A percentile compares a stretch with the other conserved stretches of the same genome.
These are phyloP conservation scores for Stegastes partitus DNA, from an alignment of 2,113 vertebrate species.

Conservation along the genomic window DNA sequence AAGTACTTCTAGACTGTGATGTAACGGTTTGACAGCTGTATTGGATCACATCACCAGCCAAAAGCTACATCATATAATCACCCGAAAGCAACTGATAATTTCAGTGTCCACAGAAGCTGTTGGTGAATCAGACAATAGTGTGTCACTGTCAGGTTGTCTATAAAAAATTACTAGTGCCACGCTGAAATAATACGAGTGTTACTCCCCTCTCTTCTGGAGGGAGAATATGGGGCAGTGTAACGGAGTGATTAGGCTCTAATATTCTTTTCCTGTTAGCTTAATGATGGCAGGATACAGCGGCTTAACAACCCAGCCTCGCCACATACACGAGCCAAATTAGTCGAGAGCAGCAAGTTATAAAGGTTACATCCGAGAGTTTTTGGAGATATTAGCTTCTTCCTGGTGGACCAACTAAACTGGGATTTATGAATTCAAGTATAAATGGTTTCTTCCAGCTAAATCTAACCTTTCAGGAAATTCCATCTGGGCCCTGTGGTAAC, in stretches of 20 bases:
- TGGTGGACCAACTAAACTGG: not conserved
- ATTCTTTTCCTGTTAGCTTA: not conserved
- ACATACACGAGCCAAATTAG: not conserved
- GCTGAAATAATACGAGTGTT: not conserved
- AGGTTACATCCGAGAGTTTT: not conserved
- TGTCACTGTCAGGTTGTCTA: not conserved
- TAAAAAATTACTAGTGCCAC: not conserved
- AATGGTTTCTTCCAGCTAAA: too few relatives aligned
- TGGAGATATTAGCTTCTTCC: not conserved
- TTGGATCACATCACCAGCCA: not conserved
- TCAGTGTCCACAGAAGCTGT: constrained; percentile 2
- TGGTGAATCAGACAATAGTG: not conserved
- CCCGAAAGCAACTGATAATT: not conserved
- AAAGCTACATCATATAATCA: not conserved
- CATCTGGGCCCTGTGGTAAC: too few relatives aligned
- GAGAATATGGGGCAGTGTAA: not conserved
- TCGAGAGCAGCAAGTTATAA: not conserved
- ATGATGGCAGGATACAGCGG: not conserved
- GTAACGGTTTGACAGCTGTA: not conserved
- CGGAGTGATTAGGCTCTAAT: not conserved
- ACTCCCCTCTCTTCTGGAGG: not conserved
- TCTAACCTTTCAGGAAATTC: too few relatives aligned
- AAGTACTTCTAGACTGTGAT: not conserved
- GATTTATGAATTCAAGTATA: too few relatives aligned
- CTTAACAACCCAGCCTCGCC: not conserved